These are phyloP conservation scores for Diploscapter pachys DNA, from an alignment of 1,140 invertebrate genomes.

Conservation along the genomic window DNA sequence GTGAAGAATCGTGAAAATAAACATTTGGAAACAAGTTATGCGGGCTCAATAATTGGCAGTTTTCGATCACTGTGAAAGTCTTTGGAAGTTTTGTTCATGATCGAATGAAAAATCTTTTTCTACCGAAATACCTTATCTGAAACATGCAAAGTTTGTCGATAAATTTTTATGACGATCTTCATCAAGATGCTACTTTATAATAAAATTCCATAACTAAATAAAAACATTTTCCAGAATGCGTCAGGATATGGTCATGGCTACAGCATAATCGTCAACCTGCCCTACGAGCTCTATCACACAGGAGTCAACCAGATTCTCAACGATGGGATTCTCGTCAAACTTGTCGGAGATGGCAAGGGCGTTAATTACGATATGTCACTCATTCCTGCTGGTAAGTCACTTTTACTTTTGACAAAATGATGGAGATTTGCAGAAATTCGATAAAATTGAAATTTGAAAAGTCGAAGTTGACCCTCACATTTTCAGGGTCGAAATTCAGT, in stretches of 20 bases:
- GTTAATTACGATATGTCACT: conserved; percentile 52
- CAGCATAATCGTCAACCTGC: conserved; percentile 41
- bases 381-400: conserved; percentile 34
- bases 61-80: conserved; percentile 17
- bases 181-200: background rate
- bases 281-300: conserved; percentile 44
- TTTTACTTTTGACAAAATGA: background rate
- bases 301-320: conserved; percentile 52
- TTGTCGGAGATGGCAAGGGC: conserved; percentile 43
- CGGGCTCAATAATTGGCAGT: background rate
- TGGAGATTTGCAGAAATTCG: background rate
- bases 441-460: too few species aligned
- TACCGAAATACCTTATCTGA: background rate
- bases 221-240: conserved; percentile 27
- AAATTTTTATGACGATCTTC: background rate
- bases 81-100: background rate
- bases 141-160: background rate
- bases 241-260: conserved; percentile 46
- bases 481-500: too few species aligned
- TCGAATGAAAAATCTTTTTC: background rate
- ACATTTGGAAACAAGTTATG: background rate
- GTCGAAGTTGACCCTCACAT: too few species aligned
- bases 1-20: too few species aligned
- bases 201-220: background rate
- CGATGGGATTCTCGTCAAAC: conserved; percentile 48